These are phyloP conservation scores for Drosophila novamexicana DNA, from an alignment of 1,140 invertebrate species.

Conservation along the genomic window DNA sequence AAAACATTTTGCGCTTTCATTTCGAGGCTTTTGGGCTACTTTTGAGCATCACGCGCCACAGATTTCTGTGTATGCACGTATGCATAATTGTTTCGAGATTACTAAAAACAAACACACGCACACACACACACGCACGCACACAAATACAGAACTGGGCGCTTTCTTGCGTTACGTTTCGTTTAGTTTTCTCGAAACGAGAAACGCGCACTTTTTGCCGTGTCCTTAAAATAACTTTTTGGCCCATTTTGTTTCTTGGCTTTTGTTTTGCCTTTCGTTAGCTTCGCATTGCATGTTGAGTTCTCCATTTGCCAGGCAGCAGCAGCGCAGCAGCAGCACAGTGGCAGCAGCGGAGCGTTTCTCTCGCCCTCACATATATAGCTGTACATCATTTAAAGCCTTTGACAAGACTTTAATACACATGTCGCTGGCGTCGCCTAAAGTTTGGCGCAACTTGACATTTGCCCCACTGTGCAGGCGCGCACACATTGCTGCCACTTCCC, in stretches of 20 bases:
- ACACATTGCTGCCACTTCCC: background rate
- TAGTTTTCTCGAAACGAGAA: conserved; percentile 43
- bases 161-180: conserved; percentile 47
- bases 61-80: conserved; percentile 70
- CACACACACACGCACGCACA: background rate
- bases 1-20: conserved; percentile 75
- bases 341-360: background rate
- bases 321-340: conserved; percentile 21
- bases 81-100: conserved; percentile 81
- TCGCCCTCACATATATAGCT: background rate
- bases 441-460: conserved; percentile 22
- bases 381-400: conserved; percentile 30
- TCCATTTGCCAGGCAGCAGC: conserved; percentile 13
- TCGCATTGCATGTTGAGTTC: conserved; percentile 16
- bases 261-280: conserved; percentile 43
- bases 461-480: conserved; percentile 16
- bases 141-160: conserved; percentile 16
- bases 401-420: conserved; percentile 21
- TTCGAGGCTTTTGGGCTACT: conserved; percentile 69
- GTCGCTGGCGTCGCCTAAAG: conserved; percentile 7
- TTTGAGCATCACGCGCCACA: conserved; percentile 73
- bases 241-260: conserved; percentile 67
- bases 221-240: conserved; percentile 82
- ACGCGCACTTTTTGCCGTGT: conserved; percentile 55
- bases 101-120: conserved; percentile 35